These are phyloP conservation scores for Clanis bilineata DNA, from an alignment of 2,888 invertebrate genomes.

Conservation along the genomic window DNA sequence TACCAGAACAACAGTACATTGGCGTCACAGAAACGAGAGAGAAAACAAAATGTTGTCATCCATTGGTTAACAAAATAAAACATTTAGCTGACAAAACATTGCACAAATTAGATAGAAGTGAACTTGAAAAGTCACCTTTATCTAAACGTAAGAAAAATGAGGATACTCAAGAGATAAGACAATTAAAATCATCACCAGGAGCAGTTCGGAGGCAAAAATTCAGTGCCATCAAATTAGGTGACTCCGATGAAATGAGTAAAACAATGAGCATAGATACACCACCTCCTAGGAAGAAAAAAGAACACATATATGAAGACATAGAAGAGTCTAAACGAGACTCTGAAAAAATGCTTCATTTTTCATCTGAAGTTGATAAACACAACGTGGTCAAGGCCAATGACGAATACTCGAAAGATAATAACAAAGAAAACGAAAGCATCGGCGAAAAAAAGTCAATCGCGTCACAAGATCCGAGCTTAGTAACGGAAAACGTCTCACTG, in stretches of 20 bases:
- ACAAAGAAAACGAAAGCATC: conserved; percentile 74
- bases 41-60: conserved; percentile 82
- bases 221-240: conserved; percentile 74
- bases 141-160: conserved; percentile 77
- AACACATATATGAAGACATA: conserved; percentile 85
- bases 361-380: conserved; percentile 61
- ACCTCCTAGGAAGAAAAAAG: conserved; percentile 76
- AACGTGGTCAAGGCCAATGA: conserved; percentile 46
- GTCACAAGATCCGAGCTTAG: conserved; percentile 75
- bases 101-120: conserved; percentile 74
- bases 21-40: conserved; percentile 72
- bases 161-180: conserved; percentile 82
- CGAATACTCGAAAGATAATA: conserved; percentile 52
- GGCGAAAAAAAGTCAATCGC: conserved; percentile 70
- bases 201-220: conserved; percentile 80
- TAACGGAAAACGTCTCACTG: conserved; percentile 62
- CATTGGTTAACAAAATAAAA: conserved; percentile 84
- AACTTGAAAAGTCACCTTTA: conserved; percentile 65
- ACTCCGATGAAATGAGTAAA: conserved; percentile 78
- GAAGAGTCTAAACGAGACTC: conserved; percentile 65
- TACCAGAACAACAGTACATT: conserved; percentile 67
- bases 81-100: conserved; percentile 84
- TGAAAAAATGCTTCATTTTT: conserved; percentile 76
- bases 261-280: conserved; percentile 69
- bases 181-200: conserved; percentile 83